phyloP scores from a whole-genome alignment of 2,113 vertebrate species.

The Dissostichus mawsoni region DNA sequence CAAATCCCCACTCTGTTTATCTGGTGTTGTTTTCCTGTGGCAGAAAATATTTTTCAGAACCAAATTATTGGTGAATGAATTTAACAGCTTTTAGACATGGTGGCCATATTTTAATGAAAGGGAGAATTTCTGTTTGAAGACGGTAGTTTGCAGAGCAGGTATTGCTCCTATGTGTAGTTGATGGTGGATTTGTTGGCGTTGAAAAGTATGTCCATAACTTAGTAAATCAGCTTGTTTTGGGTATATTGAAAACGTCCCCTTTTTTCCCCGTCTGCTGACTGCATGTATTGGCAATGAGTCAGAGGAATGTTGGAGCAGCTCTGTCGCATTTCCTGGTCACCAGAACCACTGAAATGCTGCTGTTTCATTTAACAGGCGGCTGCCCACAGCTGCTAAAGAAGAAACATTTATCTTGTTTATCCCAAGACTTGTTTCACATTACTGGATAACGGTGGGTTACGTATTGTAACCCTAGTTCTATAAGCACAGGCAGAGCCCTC shows the following conservation, averaged over 20 bases:
- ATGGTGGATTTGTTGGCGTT: neutral
- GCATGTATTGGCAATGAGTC: slow-evolving; percentile 23
- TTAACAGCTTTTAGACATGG: slow-evolving; percentile 31
- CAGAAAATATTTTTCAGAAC: slow-evolving; percentile 39
- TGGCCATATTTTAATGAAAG: neutral
- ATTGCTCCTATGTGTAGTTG: neutral
- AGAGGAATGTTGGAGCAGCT: slow-evolving; percentile 50
- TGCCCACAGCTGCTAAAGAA: slow-evolving; percentile 27
- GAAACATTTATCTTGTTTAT: neutral
- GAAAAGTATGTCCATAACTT: slow-evolving; percentile 8
- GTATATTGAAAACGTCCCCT: slow-evolving; percentile 14
- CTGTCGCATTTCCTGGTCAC: slow-evolving; percentile 48
- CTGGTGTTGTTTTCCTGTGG: slow-evolving; percentile 29
- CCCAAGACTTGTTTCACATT: neutral
- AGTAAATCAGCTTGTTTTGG: slow-evolving; percentile 29
- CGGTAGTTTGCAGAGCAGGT: neutral
- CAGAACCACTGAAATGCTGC: slow-evolving; percentile 31
- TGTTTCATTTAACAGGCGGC: slow-evolving; percentile 46
- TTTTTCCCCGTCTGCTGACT: slow-evolving; percentile 27
- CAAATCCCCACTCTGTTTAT: slow-evolving; percentile 23
- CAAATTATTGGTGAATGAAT: slow-evolving; percentile 19
- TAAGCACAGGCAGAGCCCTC: no score
- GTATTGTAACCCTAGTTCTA: no score
- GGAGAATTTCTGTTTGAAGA: neutral
- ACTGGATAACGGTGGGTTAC: neutral